Evolutionary conservation across 2,113 vertebrate species (phyloP).

Genomic region (Campylomormyrus numenius): DNA sequence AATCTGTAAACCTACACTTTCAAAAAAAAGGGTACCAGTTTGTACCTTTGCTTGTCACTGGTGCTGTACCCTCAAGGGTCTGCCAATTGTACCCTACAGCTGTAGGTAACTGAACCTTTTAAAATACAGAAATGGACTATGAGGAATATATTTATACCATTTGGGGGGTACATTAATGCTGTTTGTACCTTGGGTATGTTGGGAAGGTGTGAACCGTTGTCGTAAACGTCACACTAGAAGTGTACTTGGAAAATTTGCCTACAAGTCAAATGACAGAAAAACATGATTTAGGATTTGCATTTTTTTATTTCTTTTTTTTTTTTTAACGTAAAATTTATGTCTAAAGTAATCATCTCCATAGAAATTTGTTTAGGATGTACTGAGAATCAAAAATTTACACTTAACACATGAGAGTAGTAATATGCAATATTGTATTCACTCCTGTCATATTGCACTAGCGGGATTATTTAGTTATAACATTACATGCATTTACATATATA

Average conservation of each 20-base stretch:
- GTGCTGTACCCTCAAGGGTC: too few relatives aligned
- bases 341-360: neutral
- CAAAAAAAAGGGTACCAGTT: too few relatives aligned
- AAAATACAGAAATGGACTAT: too few relatives aligned
- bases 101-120: too few relatives aligned
- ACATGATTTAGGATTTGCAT: neutral
- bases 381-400: neutral
- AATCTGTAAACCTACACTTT: too few relatives aligned
- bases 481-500: too few relatives aligned
- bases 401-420: neutral
- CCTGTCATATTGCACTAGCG: neutral
- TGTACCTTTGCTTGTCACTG: too few relatives aligned
- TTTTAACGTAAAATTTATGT: neutral
- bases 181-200: too few relatives aligned
- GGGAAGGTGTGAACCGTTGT: neutral
- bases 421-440: neutral
- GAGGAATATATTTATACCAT: too few relatives aligned
- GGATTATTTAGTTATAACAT: neutral
- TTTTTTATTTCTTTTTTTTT: neutral
- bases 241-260: neutral
- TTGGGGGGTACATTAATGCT: too few relatives aligned
- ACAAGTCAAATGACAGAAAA: neutral
- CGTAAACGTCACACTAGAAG: neutral
- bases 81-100: too few relatives aligned
- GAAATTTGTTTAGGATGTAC: neutral